Base-by-base conservation (phyloP, 2,113 vertebrate species). In the Melanostigma gelatinosum region DNA sequence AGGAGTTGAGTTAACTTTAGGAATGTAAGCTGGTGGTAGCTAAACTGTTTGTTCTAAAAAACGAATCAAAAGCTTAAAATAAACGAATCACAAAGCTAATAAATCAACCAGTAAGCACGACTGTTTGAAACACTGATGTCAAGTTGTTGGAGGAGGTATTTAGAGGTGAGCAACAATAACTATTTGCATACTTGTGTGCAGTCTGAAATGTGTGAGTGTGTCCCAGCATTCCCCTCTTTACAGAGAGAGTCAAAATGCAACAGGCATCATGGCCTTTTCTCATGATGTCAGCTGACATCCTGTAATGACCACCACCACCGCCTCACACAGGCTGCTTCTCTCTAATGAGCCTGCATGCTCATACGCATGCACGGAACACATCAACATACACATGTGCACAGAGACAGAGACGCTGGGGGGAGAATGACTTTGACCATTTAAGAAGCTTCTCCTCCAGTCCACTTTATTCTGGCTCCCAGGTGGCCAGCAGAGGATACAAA, bases 401-500 rank as follows among this genome's bases (percentile, higher is more conserved):
- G 38, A 65, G 13, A 42, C n/a, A 24, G 12, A 20, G 58, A 18
- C 27, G 9, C 11, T 3, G 27, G n/a, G 42, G 42, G 15, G 11
- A 50, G 40, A 1, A 5, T 36, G 69, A 60, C 12, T 20, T 1
- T 69, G 82, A 72, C 79, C 82, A 85, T 80, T 82, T 85, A 82
- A 72, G 76, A 72, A 80, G 64, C 68, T 79, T 70, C 65, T 70
- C 72, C 76, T 11, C 32, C 12, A 54, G 40, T 80, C 50, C 42
- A 72, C 38, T 69, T 82, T 79, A 76, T 60, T 78, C 13, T 62
- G 62, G 42, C 63, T 86, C 75, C 81, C 75, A 77, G 48, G 84
- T 68, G 83, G 70, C 64, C 60, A 20, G 69, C 50, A 22, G 44
- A 40, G 67, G 75, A 85, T 85, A 79, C 73, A 81, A 81, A 81